Evolutionary conservation across 1,140 invertebrate species (phyloP).

Genomic region (Lepidotrigona ventralis): DNA sequence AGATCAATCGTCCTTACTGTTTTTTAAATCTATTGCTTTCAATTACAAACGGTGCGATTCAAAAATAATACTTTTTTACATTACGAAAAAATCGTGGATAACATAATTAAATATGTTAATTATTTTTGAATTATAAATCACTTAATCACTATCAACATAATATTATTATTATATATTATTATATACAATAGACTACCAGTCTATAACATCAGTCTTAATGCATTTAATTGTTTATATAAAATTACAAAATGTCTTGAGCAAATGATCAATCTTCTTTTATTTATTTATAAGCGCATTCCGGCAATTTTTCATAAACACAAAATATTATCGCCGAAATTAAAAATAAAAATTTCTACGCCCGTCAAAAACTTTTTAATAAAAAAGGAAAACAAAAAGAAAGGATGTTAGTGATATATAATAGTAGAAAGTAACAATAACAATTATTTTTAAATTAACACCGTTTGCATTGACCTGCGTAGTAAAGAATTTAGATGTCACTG

Average conservation of each 20-base stretch:
- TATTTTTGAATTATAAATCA: background rate
- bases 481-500: background rate
- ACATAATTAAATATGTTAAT: background rate
- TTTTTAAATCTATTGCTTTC: background rate
- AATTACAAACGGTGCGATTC: conserved; percentile 35
- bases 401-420: background rate
- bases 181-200: no score
- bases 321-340: background rate
- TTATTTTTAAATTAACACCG: conserved; percentile 33
- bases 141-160: conserved; percentile 15
- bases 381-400: background rate
- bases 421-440: background rate
- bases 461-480: background rate
- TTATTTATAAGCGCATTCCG: background rate
- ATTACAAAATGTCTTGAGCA: background rate
- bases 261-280: background rate
- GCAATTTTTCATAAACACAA: background rate
- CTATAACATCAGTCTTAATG: conserved; percentile 45
- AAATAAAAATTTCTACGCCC: background rate
- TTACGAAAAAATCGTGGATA: background rate
- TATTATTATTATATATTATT: no score
- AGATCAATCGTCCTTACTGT: background rate
- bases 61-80: background rate
- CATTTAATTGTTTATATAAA: conserved; percentile 4
- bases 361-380: background rate